Evolutionary conservation across 1,140 invertebrate genomes (phyloP).

Genomic region (Solen grandis): DNA sequence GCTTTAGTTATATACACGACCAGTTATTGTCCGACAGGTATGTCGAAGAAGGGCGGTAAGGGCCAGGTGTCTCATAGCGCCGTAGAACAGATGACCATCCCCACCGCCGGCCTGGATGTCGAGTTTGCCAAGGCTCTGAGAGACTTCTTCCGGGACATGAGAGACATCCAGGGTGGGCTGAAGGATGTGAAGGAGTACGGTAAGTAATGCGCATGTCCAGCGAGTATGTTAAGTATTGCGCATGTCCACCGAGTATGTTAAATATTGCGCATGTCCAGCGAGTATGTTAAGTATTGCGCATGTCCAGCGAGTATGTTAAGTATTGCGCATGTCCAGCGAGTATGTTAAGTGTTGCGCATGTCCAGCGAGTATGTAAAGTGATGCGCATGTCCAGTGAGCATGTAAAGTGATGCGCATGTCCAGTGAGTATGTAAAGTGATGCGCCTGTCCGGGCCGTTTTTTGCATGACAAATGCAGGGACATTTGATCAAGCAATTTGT

Average conservation of each 20-base stretch:
- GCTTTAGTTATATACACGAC: too few relatives aligned
- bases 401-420: too few relatives aligned
- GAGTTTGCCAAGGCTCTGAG: slow-evolving; percentile 67
- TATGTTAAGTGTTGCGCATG: neutral
- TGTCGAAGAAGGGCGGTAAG: neutral
- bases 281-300: neutral
- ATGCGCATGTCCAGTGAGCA: neutral
- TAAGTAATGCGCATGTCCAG: slow-evolving; percentile 24
- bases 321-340: neutral
- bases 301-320: neutral
- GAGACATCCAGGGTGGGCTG: slow-evolving; percentile 59
- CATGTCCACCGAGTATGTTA: neutral
- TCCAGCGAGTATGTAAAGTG: neutral
- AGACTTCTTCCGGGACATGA: slow-evolving; percentile 69
- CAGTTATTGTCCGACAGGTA: too few relatives aligned
- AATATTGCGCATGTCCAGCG: neutral
- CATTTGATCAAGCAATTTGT: too few relatives aligned
- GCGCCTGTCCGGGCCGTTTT: too few relatives aligned
- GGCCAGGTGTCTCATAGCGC: neutral
- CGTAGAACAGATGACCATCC: neutral
- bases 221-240: neutral
- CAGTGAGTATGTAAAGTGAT: too few relatives aligned
- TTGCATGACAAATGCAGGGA: too few relatives aligned
- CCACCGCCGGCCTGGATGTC: slow-evolving; percentile 60
- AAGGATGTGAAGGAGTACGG: slow-evolving; percentile 65